phyloP scores from a whole-genome alignment of 2,797 vertebrate genomes.

The Gallinago stenura region DNA sequence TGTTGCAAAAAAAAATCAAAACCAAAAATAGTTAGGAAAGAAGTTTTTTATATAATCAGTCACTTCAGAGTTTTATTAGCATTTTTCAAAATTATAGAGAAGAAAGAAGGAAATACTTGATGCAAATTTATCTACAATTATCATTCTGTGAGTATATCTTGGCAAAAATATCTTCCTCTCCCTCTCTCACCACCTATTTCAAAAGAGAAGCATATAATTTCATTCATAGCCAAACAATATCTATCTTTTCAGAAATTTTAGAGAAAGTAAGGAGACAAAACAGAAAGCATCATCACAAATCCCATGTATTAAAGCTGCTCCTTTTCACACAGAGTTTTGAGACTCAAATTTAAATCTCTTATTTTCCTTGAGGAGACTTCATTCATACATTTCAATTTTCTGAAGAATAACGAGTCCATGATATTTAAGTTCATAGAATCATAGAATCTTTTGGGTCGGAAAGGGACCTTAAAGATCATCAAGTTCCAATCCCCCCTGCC shows the following conservation, averaged over 20 bases:
- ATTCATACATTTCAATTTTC: neutral
- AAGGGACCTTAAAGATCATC: too few species aligned
- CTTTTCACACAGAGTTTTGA: neutral
- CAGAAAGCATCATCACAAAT: neutral
- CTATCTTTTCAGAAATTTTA: neutral
- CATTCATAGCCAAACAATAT: neutral
- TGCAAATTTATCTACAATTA: neutral
- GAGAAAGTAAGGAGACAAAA: neutral
- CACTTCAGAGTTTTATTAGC: neutral
- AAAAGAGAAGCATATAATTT: neutral
- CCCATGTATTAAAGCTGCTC: neutral
- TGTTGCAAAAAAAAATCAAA: neutral
- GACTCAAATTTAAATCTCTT: neutral
- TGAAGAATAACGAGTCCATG: neutral
- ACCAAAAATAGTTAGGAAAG: neutral
- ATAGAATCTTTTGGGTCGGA: too few species aligned
- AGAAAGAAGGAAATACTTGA: neutral
- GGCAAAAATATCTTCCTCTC: neutral
- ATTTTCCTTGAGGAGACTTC: neutral
- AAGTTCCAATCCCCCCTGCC: too few species aligned
- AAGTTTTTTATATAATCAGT: neutral
- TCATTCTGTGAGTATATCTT: neutral
- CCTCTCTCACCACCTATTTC: neutral
- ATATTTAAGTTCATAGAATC: neutral
- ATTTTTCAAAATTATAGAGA: neutral